Evolutionary conservation across 1,140 invertebrate genomes (phyloP).

Genomic region (Limonius californicus): DNA sequence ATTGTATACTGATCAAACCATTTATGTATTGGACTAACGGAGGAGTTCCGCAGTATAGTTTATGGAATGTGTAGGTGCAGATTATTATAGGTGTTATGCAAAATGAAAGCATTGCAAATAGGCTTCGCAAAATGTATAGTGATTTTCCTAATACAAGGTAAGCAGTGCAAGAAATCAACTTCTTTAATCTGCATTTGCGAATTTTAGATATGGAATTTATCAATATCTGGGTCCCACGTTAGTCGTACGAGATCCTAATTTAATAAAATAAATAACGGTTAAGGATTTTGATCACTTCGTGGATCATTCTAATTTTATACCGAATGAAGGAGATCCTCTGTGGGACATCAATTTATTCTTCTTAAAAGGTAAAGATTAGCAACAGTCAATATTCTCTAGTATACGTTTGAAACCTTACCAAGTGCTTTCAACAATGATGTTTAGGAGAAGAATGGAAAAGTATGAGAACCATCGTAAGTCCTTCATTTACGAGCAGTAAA

Average conservation of each 20-base stretch:
- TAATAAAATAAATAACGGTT: slow-evolving; percentile 40
- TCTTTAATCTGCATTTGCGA: too few relatives aligned
- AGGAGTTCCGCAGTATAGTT: neutral
- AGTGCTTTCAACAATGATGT: too few relatives aligned
- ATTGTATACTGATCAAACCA: neutral
- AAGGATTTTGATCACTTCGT: slow-evolving; percentile 37
- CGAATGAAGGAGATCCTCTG: slow-evolving; percentile 50
- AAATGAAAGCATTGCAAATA: neutral
- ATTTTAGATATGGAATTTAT: slow-evolving; percentile 48
- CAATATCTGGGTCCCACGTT: slow-evolving; percentile 51
- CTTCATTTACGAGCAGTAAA: slow-evolving; percentile 47
- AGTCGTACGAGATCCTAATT: slow-evolving; percentile 55
- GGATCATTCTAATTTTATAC: slow-evolving; percentile 43
- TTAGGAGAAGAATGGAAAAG: too few relatives aligned
- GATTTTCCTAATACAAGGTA: too few relatives aligned
- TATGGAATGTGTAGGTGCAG: too few relatives aligned
- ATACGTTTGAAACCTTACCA: too few relatives aligned
- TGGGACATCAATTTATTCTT: slow-evolving; percentile 51
- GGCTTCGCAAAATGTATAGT: too few relatives aligned
- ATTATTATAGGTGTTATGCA: neutral
- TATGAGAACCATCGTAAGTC: slow-evolving; percentile 43
- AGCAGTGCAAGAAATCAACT: too few relatives aligned
- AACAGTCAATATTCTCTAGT: too few relatives aligned
- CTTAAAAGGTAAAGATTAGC: slow-evolving; percentile 46
- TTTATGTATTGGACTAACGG: neutral